phyloP scores from a whole-genome alignment of 2,113 vertebrate genomes.

The Chiloscyllium plagiosum region DNA sequence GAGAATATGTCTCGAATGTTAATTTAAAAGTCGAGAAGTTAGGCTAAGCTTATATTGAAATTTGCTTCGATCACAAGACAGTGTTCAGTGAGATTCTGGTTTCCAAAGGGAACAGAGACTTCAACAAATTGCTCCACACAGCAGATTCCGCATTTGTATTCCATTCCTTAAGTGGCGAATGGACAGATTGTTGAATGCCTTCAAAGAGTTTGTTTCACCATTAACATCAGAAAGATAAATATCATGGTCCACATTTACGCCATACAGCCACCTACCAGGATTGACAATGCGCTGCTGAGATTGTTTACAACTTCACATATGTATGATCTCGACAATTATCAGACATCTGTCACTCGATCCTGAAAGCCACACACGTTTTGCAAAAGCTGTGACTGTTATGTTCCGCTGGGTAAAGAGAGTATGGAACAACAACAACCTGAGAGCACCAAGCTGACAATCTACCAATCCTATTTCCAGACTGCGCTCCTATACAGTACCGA shows the following conservation, averaged over 20 bases:
- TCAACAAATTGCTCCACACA: background rate
- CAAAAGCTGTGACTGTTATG: too few relatives aligned
- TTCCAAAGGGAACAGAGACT: background rate
- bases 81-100: background rate
- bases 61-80: background rate
- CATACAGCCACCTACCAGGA: too few relatives aligned
- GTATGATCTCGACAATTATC: too few relatives aligned
- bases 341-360: too few relatives aligned
- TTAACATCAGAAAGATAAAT: too few relatives aligned
- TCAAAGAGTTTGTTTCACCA: background rate
- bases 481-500: background rate
- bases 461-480: background rate
- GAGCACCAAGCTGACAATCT: background rate
- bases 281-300: too few relatives aligned
- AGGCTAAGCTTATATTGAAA: background rate
- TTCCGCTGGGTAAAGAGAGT: too few relatives aligned
- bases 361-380: too few relatives aligned
- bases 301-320: too few relatives aligned
- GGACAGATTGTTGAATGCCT: background rate
- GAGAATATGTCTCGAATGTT: background rate
- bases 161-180: background rate
- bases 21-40: background rate
- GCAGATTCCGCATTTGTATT: background rate
- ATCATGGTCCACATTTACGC: too few relatives aligned
- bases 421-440: too few relatives aligned